These are phyloP conservation scores for Bothrops jararaca DNA, from an alignment of 2,113 vertebrate genomes.

Conservation along the genomic window DNA sequence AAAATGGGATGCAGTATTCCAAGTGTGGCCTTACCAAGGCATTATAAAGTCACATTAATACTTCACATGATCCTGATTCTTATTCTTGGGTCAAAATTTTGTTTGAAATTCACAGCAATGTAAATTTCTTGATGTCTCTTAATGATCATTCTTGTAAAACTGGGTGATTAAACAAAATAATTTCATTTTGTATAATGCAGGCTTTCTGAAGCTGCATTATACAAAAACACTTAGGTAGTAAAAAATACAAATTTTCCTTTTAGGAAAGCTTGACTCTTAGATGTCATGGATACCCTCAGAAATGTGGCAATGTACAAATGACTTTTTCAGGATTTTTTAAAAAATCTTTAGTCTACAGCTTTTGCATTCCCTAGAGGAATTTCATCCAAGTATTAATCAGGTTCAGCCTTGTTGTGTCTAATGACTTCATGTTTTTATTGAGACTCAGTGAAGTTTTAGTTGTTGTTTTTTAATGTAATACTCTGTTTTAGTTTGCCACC, in stretches of 20 bases:
- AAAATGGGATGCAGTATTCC: too few relatives aligned
- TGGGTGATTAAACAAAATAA: conserved; percentile 31
- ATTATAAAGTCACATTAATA: too few relatives aligned
- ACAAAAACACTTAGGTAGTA: not conserved
- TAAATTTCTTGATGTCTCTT: conserved; percentile 18
- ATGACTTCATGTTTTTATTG: not conserved
- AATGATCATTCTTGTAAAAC: conserved; percentile 17
- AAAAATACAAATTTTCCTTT: not conserved
- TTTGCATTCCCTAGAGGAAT: not conserved
- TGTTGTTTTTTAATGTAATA: not conserved
- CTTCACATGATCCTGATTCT: too few relatives aligned
- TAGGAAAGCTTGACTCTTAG: not conserved
- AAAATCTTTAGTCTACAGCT: not conserved
- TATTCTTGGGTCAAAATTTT: conserved; percentile 24
- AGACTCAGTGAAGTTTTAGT: not conserved
- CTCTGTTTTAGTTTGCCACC: not conserved
- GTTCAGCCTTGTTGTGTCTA: not conserved
- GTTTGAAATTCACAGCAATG: conserved; percentile 7
- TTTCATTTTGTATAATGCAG: conserved; percentile 7
- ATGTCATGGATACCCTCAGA: not conserved
- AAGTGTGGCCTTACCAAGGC: too few relatives aligned
- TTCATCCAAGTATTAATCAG: not conserved
- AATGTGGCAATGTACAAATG: not conserved
- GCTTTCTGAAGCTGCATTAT: not conserved
- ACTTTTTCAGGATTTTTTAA: not conserved